Conservation (phyloP, 92 coral and sea anemone genomes). For the Epizoanthus fatuus region DNA sequence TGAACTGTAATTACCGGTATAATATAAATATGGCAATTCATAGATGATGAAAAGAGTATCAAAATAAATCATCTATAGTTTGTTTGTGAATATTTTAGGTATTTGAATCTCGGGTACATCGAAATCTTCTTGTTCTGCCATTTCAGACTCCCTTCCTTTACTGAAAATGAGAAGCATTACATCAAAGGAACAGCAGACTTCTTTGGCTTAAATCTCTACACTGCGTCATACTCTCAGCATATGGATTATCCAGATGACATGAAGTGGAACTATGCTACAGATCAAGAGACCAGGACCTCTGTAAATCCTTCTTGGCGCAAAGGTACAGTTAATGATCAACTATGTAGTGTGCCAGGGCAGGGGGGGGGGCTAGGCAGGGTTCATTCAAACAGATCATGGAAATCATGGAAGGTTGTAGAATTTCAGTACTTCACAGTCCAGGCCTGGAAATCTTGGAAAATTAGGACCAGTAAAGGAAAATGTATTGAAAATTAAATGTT, state of each 20-base stretch:
- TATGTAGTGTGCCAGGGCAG: too few species aligned
- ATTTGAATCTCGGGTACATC: not conserved
- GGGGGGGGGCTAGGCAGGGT: too few species aligned
- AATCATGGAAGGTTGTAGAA: too few species aligned
- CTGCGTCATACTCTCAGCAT: slow-evolving; percentile 76
- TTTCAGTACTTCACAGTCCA: too few species aligned
- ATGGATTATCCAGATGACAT: slow-evolving; percentile 63
- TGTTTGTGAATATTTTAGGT: not conserved
- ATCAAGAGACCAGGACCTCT: slow-evolving; percentile 75
- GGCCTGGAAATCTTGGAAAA: too few species aligned
- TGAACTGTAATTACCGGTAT: too few species aligned
- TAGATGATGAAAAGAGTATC: not conserved
- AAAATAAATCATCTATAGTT: not conserved
- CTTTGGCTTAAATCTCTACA: slow-evolving; percentile 89
- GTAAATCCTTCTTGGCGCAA: slow-evolving; percentile 81
- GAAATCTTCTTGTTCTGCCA: not conserved
- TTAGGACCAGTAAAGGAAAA: too few species aligned
- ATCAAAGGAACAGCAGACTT: slow-evolving; percentile 93
- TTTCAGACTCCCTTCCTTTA: slow-evolving; percentile 85
- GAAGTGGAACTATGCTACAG: slow-evolving; percentile 80
- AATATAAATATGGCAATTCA: too few species aligned
- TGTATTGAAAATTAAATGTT: too few species aligned
- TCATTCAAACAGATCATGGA: too few species aligned
- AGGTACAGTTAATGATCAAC: slow-evolving; percentile 54
- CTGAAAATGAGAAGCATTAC: slow-evolving; percentile 70